Evolutionary conservation across 2,113 vertebrate genomes (phyloP), one percentile per base, ranked within the genome.

Genomic region (Limanda limanda): DNA sequence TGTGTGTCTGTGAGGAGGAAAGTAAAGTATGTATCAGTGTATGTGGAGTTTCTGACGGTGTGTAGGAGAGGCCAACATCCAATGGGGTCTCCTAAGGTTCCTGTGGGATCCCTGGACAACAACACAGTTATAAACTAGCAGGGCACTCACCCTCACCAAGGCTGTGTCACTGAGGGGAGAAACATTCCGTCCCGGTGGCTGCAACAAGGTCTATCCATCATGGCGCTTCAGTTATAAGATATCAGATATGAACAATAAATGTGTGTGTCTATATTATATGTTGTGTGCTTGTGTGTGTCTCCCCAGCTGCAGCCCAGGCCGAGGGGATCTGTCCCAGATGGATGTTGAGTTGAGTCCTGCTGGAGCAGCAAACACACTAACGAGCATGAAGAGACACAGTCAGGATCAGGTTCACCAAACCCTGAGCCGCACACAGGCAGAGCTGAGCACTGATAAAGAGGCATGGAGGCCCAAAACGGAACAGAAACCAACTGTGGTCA

Each of bases 261-360:
- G 40, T 6, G 6, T 47, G 55, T 56, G 21, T 1, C 13, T 61
- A 11, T 11, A 3, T 42, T 42, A 13, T 11, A 42, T 3, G 40
- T 24, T 65, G 14, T 54, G 55, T 11, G 3, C 20, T 62, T 31
- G 31, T 31, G 6, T 31, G 65, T 47, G 58, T 66, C 11, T 64
- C 42, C 11, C 24, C 73, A 74, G 70, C 82, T 72, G 72, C 63
- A 80, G 82, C 24, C 35, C 76, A 67, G 76, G 51, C 68, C 20
- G 14, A 21, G 27, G 21, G 24, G 58, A 62, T 67, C 17, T 57
- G 63, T 21, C 65, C 60, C 83, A 62, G 55, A 61, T 68, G 67
- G 74, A 71, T 59, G 40, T 23, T 71, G 62, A 62, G 62, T 82
- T 57, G 31, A 60, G 25, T 81, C 68, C 57, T 68, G 60, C 60